Base-by-base conservation (phyloP, 2,888 invertebrate species). In the Byasa hedistus region DNA sequence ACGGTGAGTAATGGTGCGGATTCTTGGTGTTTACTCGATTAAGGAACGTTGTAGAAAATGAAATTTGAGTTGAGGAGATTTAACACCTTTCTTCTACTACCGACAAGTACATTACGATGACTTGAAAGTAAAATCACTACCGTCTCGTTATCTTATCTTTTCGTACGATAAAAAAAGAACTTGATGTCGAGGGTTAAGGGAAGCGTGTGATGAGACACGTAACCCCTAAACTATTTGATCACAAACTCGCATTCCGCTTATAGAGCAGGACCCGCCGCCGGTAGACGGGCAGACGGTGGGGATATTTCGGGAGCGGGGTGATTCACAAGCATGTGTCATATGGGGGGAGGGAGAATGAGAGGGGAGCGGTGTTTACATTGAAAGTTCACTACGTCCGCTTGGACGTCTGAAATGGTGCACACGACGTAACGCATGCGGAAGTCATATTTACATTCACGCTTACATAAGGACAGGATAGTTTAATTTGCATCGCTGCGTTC, bases 251-350 rank as follows among this genome's bases (percentile, higher is more conserved):
- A 48, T 55, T 44, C 62, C 21, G 51, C 44, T 52, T 57, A 54
- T 59, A 65, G 65, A 54, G n/a, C 22, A 55, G 62, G 52, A 62
- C 21, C 54, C 44, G 21, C 22, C 56, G 48, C n/a, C 67, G 62
- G 64, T 70, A 75, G 71, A 73, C 76, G 71, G 69, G 69, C 77
- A 74, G 77, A 79, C 82, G 76, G 77, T 76, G 75, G 57, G 63
- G 74, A 79, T 84, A 83, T 82, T 84, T 75, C 71, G 80, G 82
- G 79, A 72, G 76, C 73, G 71, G 69, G 55, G 73, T 83, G 83
- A 84, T 66, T 82, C 81, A 82, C 68, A 64, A 72, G 75, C 79
- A 76, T 79, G 82, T 80, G 78, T 82, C 83, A 81, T 79, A 77
- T 69, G 52, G 62, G 62, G 32, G 7, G 32, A 32, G 10, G 10